Percentiles rank a stretch among this genome's conserved stretches.
These are phyloP conservation scores for Macroramphosus scolopax DNA, from an alignment of 2,797 vertebrate species.

Conservation along the genomic window DNA sequence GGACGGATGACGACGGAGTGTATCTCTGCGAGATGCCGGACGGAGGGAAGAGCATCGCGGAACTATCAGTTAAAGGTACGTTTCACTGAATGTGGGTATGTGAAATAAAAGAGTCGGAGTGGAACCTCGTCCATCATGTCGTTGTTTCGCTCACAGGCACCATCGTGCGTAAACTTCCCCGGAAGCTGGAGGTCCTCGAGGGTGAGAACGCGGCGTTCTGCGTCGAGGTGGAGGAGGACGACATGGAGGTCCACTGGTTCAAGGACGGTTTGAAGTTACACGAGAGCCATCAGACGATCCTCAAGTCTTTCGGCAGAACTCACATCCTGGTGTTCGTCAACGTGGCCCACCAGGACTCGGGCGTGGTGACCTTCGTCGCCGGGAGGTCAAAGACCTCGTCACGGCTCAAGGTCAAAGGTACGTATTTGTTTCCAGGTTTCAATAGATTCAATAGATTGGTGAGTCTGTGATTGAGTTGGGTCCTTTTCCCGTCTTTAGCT, in stretches of 20 bases:
- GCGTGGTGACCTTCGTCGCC: slow-evolving; percentile 85
- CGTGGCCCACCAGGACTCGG: slow-evolving; percentile 85
- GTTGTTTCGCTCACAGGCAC: slow-evolving; percentile 71
- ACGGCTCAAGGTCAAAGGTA: slow-evolving; percentile 93
- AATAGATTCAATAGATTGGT: no score
- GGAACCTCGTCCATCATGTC: no score
- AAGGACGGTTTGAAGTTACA: slow-evolving; percentile 83
- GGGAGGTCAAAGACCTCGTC: slow-evolving; percentile 87
- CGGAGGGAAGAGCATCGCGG: slow-evolving; percentile 89
- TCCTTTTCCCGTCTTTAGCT: slow-evolving; percentile 65
- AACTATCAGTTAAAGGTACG: slow-evolving; percentile 88
- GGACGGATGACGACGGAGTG: slow-evolving; percentile 89
- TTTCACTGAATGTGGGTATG: no score
- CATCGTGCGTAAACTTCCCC: slow-evolving; percentile 86
- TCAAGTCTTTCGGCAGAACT: slow-evolving; percentile 90
- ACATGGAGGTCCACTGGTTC: slow-evolving; percentile 86
- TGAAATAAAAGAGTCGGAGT: no score
- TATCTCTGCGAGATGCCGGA: slow-evolving; percentile 96
- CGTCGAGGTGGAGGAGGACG: slow-evolving; percentile 84
- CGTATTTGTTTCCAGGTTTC: not conserved
- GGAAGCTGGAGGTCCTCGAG: slow-evolving; percentile 91
- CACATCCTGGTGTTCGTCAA: slow-evolving; percentile 93
- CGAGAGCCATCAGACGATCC: slow-evolving; percentile 80
- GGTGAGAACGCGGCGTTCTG: slow-evolving; percentile 94
- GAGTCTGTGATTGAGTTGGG: no score